Conservation (phyloP, 2,797 vertebrate genomes). For the Dipus sagitta region DNA sequence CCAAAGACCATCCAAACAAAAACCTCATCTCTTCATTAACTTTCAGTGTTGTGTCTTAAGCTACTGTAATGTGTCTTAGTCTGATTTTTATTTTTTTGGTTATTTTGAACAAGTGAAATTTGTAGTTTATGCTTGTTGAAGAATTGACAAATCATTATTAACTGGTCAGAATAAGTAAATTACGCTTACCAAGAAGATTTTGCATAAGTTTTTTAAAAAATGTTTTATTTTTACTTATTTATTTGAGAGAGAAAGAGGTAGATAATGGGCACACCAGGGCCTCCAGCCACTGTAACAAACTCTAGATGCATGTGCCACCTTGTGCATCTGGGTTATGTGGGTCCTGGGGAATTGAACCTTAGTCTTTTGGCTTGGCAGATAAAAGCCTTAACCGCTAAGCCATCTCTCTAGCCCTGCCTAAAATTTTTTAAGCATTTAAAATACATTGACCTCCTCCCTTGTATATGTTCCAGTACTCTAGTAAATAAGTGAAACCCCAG, state of each 20-base stretch:
- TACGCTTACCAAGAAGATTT: not conserved
- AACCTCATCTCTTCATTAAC: not conserved
- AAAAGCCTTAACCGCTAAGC: too few species aligned
- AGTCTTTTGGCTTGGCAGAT: too few species aligned
- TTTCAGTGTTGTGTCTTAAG: conserved; percentile 20
- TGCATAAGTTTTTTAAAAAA: not conserved
- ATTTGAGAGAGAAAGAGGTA: too few species aligned
- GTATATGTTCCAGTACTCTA: not conserved
- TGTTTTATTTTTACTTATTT: too few species aligned
- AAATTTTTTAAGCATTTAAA: not conserved
- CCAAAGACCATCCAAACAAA: not conserved
- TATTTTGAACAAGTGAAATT: conserved; percentile 29
- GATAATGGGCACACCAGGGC: too few species aligned
- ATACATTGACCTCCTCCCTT: not conserved
- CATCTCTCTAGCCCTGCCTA: too few species aligned
- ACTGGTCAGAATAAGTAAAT: not conserved
- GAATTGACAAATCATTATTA: conserved; percentile 3
- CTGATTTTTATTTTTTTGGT: not conserved
- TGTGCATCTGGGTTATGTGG: too few species aligned
- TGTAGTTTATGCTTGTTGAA: conserved; percentile 20
- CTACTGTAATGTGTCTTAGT: not conserved
- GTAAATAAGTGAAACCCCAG: not conserved
- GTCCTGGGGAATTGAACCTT: too few species aligned
- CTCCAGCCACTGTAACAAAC: too few species aligned
- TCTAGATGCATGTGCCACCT: too few species aligned